Base-by-base conservation (phyloP, 2,888 invertebrate genomes). In the Agrochola lychnidis region DNA sequence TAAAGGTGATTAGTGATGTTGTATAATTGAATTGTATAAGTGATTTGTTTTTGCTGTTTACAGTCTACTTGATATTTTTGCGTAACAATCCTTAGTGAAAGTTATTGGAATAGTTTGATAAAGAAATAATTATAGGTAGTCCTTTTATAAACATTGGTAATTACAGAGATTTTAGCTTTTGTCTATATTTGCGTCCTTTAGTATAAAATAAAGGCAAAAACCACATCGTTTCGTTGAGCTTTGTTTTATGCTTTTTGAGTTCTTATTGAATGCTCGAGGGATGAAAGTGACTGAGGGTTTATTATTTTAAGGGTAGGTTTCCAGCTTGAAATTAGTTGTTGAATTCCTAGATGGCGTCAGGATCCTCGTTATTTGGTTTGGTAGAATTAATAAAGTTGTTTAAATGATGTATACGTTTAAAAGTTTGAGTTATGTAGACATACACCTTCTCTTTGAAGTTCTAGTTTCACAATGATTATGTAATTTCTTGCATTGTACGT, bases 331-430 rank as follows among this genome's bases (percentile, higher is more conserved):
- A 70, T n/a, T 3, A 53, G 4, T 63, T 42, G 14, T 36, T n/a
- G 12, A 51, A 59, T 59, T 19, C 59, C 59, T 59, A 79, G 79
- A 78, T 71, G 79, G 71, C 79, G 64, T 61, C n/a, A 36, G 14
- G 4, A 40, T 14, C n/a, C 53, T 5, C 63, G 10, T 66, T 59
- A 9, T 16, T 22, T 42, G 6, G 4, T 42, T n/a, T 19, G 6
- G 6, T 25, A 25, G 10, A 5, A 10, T 2, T 3, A 25, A 51
- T 19, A 12, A 2, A 16, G 14, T n/a, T 45, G 16, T 45, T 22
- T 16, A 12, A 19, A 25, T 59, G 0, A 42, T 63, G 36, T 40
- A n/a, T 40, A 62, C 10, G 0, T 48, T 3, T 16, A 16, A 25
- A 22, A 30, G 30, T 22, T 45, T 5, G 7, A 16, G 16, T 4